Conservation (phyloP, 2,888 invertebrate genomes). For the Cryptocheilus praepositus region DNA sequence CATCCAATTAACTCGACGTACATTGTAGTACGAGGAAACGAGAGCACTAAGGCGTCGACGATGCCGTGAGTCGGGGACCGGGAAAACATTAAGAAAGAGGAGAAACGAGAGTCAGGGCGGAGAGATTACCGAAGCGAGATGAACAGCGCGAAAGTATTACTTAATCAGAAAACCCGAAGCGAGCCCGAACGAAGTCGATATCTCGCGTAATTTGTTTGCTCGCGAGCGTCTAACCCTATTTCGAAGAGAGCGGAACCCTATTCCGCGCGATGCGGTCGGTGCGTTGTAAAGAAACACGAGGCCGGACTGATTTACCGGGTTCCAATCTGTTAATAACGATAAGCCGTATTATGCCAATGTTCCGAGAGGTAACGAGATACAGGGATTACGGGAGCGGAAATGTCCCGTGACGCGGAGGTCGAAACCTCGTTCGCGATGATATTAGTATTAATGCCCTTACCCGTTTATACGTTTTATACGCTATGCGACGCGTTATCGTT, state of each 20-base stretch:
- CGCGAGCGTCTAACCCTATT: no score
- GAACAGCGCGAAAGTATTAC: constrained; percentile 21
- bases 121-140: constrained; percentile 7
- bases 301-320: no score
- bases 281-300: no score
- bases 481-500: no score
- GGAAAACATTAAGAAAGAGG: constrained; percentile 1
- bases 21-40: constrained; percentile 48
- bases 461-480: no score
- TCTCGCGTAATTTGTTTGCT: no score
- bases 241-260: no score
- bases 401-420: background rate
- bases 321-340: background rate
- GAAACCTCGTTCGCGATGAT: no score
- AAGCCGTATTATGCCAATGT: constrained; percentile 9
- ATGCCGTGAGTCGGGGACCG: background rate
- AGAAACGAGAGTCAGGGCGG: constrained; percentile 5
- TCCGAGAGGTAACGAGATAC: background rate
- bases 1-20: constrained; percentile 61
- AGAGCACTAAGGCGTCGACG: constrained; percentile 24
- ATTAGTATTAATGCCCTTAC: no score
- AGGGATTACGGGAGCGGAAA: constrained; percentile 7
- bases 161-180: constrained; percentile 30
- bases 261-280: no score
- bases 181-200: no score